Percentiles rank a stretch among this genome's conserved stretches.
Conservation (phyloP, 2,888 invertebrate genomes). For the Neoscelio sp. region DNA sequence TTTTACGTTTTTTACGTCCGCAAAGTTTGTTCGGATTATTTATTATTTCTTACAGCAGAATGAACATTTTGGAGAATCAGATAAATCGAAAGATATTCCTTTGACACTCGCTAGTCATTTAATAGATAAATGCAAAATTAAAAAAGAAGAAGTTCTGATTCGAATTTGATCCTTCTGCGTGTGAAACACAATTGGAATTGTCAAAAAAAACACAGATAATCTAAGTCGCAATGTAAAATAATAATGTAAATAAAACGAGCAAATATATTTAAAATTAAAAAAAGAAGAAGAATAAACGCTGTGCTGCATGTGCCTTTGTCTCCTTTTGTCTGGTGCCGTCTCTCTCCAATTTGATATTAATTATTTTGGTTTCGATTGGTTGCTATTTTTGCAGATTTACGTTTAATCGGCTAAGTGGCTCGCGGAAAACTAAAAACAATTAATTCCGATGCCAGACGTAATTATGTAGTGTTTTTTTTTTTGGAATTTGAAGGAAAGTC, state of each 20-base stretch:
- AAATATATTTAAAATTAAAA: slow-evolving; percentile 69
- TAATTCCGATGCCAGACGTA: too few species aligned
- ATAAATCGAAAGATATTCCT: slow-evolving; percentile 3
- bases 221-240: slow-evolving; percentile 35
- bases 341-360: slow-evolving; percentile 73
- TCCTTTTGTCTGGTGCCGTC: slow-evolving; percentile 76
- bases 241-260: slow-evolving; percentile 80
- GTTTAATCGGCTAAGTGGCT: slow-evolving; percentile 77
- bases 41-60: too few species aligned
- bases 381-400: slow-evolving; percentile 83
- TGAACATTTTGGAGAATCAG: slow-evolving; percentile 26
- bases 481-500: slow-evolving; percentile 12
- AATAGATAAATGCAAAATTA: not conserved
- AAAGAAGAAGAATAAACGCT: slow-evolving; percentile 52
- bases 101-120: slow-evolving; percentile 12
- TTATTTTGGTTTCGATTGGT: slow-evolving; percentile 80
- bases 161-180: slow-evolving; percentile 31
- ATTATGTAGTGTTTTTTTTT: slow-evolving; percentile 35
- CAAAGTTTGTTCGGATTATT: too few species aligned
- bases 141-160: slow-evolving; percentile 12
- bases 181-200: too few species aligned
- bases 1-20: too few species aligned
- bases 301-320: slow-evolving; percentile 81
- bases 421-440: too few species aligned
- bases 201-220: slow-evolving; percentile 64